phyloP scores from a whole-genome alignment of 2,113 vertebrate genomes.

The Dasyurus viverrinus region DNA sequence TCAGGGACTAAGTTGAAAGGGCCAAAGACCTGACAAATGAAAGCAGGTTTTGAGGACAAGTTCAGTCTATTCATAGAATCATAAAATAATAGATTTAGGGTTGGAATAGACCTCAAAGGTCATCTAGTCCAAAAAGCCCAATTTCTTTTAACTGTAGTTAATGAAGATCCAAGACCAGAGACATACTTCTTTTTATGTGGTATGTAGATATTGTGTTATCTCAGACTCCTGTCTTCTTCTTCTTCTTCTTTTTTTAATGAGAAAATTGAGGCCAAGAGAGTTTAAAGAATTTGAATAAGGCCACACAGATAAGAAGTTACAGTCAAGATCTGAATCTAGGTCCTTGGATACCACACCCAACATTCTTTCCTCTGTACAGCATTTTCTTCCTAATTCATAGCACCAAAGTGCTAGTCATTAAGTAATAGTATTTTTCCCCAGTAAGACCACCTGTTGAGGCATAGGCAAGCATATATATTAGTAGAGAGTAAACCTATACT shows the following conservation, averaged over 20 bases:
- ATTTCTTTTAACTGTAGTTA: conserved; percentile 17
- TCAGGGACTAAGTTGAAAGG: not conserved
- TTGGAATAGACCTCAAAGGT: not conserved
- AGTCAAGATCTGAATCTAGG: not conserved
- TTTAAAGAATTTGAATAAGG: conserved; percentile 6
- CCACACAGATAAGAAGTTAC: not conserved
- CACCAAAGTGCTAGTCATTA: not conserved
- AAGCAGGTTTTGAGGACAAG: not conserved
- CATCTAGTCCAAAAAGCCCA: not conserved
- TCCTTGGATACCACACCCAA: not conserved
- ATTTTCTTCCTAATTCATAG: not conserved
- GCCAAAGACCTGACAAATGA: not conserved
- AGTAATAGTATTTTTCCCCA: not conserved
- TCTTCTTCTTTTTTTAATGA: conserved; percentile 5
- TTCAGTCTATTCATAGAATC: not conserved
- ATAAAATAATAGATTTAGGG: not conserved
- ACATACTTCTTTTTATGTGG: not conserved
- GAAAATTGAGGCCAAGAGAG: not conserved
- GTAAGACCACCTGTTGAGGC: not conserved
- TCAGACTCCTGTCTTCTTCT: not conserved
- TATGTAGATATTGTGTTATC: not conserved
- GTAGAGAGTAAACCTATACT: not conserved
- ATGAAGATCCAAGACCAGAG: not conserved
- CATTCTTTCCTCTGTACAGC: not conserved
- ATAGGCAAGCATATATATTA: not conserved